phyloP scores from a whole-genome alignment of 2,113 vertebrate genomes.

The Parus major region DNA sequence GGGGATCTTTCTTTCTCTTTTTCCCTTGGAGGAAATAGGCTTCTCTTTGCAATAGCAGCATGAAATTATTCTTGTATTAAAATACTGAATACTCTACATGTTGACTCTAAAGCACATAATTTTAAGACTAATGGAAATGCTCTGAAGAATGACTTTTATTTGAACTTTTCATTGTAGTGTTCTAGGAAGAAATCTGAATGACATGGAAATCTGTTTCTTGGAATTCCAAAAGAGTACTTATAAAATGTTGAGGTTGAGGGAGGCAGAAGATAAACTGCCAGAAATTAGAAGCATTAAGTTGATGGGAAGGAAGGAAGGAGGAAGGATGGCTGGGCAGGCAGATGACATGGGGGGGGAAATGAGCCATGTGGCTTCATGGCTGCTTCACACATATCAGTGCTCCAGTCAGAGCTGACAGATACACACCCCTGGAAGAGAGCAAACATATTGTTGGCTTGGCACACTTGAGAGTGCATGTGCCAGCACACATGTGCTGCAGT shows the following conservation, averaged over 20 bases:
- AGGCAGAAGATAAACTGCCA: background rate
- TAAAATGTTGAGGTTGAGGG: background rate
- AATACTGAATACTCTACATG: background rate
- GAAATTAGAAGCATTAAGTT: background rate
- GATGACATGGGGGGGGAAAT: background rate
- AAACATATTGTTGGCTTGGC: constrained; percentile 1
- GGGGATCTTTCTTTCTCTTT: background rate
- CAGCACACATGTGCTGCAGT: background rate
- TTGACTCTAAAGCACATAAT: background rate
- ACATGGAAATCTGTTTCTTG: background rate
- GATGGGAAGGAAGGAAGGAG: background rate
- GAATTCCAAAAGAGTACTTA: background rate
- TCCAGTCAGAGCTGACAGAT: background rate
- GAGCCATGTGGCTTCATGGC: background rate
- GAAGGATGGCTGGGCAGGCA: background rate
- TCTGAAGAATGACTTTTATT: background rate
- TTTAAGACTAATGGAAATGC: background rate
- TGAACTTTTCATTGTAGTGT: background rate
- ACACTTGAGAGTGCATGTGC: background rate
- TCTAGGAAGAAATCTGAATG: background rate
- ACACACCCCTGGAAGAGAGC: background rate
- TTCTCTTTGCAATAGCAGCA: background rate
- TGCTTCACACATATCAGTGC: background rate
- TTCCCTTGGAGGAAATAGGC: background rate
- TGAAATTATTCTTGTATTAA: background rate